phyloP scores from a whole-genome alignment of 2,113 vertebrate species.

The Psilopsiagon aurifrons region DNA sequence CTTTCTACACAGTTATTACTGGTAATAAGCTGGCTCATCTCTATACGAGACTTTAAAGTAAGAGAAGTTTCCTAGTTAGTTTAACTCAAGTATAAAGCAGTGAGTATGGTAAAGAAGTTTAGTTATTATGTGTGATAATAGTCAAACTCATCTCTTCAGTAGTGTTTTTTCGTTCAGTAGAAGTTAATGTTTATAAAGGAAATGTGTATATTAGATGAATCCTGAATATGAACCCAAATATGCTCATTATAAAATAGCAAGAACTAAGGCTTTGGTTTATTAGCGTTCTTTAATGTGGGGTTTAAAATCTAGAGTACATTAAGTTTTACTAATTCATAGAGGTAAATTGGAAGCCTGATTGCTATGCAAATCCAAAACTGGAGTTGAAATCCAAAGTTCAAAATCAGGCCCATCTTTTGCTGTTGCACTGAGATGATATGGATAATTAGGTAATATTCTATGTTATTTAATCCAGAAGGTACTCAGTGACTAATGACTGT shows the following conservation, averaged over 20 bases:
- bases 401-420: not conserved
- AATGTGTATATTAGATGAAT: not conserved
- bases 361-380: not conserved
- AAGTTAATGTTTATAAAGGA: not conserved
- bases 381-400: not conserved
- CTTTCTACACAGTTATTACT: not conserved
- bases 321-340: not conserved
- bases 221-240: not conserved
- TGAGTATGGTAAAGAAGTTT: not conserved
- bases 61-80: not conserved
- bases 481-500: not conserved
- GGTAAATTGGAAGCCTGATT: not conserved
- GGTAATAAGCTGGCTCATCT: constrained; percentile 1
- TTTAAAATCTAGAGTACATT: not conserved
- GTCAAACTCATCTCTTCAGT: not conserved
- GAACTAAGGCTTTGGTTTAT: not conserved
- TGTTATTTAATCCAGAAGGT: constrained; percentile 18
- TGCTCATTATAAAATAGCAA: not conserved
- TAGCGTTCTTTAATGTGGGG: not conserved
- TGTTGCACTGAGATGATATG: not conserved
- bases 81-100: not conserved
- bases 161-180: not conserved
- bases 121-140: not conserved
- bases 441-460: not conserved
- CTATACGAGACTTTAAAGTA: constrained; percentile 25